Evolutionary conservation across 2,113 vertebrate genomes (phyloP).

Genomic region (Isurus oxyrinchus): DNA sequence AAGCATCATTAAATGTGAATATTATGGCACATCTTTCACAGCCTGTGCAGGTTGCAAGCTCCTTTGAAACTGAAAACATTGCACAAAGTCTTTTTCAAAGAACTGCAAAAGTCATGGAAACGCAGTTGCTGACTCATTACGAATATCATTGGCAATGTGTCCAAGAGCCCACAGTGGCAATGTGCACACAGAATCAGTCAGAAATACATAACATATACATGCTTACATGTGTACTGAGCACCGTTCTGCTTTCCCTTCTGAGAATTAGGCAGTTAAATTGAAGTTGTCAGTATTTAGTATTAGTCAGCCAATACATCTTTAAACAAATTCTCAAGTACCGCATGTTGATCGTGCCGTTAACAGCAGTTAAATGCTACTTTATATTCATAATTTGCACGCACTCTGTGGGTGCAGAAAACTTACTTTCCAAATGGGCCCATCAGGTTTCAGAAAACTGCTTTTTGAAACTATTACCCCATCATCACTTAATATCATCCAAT

Average conservation of each 20-base stretch:
- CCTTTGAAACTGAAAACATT: background rate
- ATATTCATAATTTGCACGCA: constrained; percentile 10
- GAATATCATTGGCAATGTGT: background rate
- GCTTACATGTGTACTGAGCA: background rate
- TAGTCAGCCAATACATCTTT: constrained; percentile 23
- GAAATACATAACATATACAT: background rate
- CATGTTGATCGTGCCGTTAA: background rate
- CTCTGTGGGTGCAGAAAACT: background rate
- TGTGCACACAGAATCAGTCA: background rate
- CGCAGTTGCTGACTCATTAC: background rate
- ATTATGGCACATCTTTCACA: background rate
- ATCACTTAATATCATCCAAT: background rate
- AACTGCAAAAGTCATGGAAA: background rate
- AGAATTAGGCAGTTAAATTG: background rate
- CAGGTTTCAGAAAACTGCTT: background rate
- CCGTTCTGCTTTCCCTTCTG: background rate
- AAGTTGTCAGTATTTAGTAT: constrained; percentile 9
- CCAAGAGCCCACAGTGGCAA: background rate
- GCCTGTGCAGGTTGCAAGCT: background rate
- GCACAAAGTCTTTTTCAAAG: background rate
- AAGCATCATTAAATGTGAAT: background rate
- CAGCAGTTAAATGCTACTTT: constrained; percentile 22
- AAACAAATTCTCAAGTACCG: background rate
- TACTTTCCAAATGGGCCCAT: constrained; percentile 13
- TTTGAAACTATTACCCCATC: background rate